These are phyloP conservation scores for Cacatua alba DNA, from an alignment of 2,113 vertebrate genomes.

Conservation along the genomic window DNA sequence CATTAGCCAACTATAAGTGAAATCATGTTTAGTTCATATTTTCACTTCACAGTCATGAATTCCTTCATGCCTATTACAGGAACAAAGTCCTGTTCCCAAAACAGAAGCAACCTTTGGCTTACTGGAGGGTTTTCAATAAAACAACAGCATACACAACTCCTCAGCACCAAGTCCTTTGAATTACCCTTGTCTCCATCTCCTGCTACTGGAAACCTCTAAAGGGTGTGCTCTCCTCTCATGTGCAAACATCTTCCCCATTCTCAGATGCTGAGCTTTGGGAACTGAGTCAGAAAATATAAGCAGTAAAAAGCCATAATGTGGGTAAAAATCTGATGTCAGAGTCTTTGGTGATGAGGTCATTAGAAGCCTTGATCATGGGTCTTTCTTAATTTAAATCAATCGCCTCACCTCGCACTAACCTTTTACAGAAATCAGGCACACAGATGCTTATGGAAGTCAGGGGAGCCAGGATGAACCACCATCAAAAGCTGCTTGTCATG, in stretches of 20 bases:
- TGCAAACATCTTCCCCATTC: not conserved
- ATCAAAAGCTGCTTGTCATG: not conserved
- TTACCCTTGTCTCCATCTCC: not conserved
- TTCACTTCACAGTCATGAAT: not conserved
- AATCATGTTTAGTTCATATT: not conserved
- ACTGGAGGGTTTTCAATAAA: not conserved
- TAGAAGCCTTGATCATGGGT: not conserved
- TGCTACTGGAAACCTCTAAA: not conserved
- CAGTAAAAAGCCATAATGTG: not conserved
- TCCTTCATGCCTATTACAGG: not conserved
- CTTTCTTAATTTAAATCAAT: not conserved
- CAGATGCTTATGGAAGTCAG: not conserved
- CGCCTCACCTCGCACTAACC: not conserved
- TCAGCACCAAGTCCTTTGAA: not conserved
- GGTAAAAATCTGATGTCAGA: not conserved
- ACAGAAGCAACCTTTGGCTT: not conserved
- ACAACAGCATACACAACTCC: not conserved
- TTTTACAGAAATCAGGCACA: not conserved
- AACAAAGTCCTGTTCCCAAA: not conserved
- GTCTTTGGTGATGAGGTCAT: not conserved
- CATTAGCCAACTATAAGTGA: not conserved
- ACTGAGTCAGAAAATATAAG: not conserved
- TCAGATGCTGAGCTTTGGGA: not conserved
- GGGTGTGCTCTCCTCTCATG: not conserved
- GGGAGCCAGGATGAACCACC: not conserved